Evolutionary conservation across 2,113 vertebrate species (phyloP), one percentile per base, ranked within the genome.

Genomic region (Nerophis lumbriciformis): DNA sequence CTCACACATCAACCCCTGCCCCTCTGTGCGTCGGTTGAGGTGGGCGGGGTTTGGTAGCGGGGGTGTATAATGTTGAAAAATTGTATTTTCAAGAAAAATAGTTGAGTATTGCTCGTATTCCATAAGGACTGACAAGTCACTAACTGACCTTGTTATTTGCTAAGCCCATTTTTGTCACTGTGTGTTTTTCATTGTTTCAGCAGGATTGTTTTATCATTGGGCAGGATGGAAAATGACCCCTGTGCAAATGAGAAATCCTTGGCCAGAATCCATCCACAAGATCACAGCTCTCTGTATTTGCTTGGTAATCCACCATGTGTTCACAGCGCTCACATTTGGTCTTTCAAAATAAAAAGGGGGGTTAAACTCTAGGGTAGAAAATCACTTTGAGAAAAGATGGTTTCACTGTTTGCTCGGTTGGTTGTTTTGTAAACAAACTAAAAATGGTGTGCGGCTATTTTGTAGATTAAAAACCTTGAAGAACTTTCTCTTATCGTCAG

Each of bases 181-280:
- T 71, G 73, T 64, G 59, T 63, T 69, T 78, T 75, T 62, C 75
- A 63, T 70, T 63, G 59, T 68, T 66, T 82, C 73, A 78, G 75
- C 79, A 76, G 68, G 51, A 68, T 53, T 68, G 70, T 48, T 71
- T 60, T 60, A 60, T 79, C 64, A 70, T 77, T 55, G 63, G 21
- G 48, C 45, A 56, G 65, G 70, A 80, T 63, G n/a, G 53, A 65
- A 69, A 69, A 71, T 82, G 71, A 78, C 66, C 59, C 66, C 59
- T 66, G 75, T 63, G 72, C 57, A 76, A 76, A 80, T 70, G 63
- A 69, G 65, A 76, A 78, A 71, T 21, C 62, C 62, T 65, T 67
- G 66, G 79, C 68, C 48, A 61, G 37, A 47, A 68, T 69, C 70
- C 71, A 74, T 42, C 53, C 36, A 3, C 38, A 39, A 54, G 48